These are phyloP conservation scores for Pseudoatta argentina DNA, from an alignment of 1,140 invertebrate genomes.

Conservation along the genomic window DNA sequence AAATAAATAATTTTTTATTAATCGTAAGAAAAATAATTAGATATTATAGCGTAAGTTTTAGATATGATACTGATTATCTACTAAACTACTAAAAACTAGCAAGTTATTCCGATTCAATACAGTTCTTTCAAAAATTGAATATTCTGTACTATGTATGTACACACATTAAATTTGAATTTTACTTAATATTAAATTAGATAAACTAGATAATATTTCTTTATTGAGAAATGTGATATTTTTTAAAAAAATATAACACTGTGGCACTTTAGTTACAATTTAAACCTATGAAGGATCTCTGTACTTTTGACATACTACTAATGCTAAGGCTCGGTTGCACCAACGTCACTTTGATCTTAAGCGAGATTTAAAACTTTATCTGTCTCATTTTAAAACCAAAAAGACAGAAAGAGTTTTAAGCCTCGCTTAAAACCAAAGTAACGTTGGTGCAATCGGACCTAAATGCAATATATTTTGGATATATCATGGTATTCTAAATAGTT, in stretches of 20 bases:
- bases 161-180: neutral
- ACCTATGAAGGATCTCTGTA: neutral
- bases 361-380: too few relatives aligned
- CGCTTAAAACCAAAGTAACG: too few relatives aligned
- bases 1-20: too few relatives aligned
- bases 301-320: neutral
- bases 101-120: neutral
- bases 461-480: neutral
- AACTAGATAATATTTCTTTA: neutral
- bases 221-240: neutral
- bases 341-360: too few relatives aligned
- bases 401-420: too few relatives aligned
- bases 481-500: neutral
- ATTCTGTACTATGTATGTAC: neutral
- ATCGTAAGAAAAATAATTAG: neutral
- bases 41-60: neutral
- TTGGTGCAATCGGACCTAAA: too few relatives aligned
- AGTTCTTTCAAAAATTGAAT: neutral
- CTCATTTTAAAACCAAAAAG: too few relatives aligned
- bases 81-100: neutral
- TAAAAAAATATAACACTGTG: neutral
- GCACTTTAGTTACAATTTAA: neutral
- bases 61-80: neutral
- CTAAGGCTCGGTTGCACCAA: too few relatives aligned
- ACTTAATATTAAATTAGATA: neutral